phyloP scores from a whole-genome alignment of 2,888 invertebrate genomes.

The Agriotes lineatus region DNA sequence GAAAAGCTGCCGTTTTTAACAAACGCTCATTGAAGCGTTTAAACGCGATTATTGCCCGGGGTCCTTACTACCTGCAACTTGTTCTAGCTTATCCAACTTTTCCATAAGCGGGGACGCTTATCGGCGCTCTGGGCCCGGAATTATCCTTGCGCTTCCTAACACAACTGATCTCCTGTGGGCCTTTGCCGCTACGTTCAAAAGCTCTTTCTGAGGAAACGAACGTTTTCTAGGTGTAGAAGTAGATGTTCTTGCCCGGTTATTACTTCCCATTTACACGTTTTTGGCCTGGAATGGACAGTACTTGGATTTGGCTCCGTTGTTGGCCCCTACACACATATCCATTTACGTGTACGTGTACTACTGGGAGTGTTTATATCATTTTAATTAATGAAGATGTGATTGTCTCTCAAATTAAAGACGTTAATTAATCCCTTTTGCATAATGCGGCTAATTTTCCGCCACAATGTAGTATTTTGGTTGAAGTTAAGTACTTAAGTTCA shows the following conservation, averaged over 20 bases:
- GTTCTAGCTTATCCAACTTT: conserved; percentile 3
- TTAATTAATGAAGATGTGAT: too few relatives aligned
- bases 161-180: conserved; percentile 31
- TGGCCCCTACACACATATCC: too few relatives aligned
- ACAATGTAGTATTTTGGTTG: too few relatives aligned
- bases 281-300: too few relatives aligned
- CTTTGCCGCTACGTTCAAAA: conserved; percentile 9
- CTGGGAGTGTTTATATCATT: too few relatives aligned
- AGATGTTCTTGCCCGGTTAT: neutral
- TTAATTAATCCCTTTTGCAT: too few relatives aligned
- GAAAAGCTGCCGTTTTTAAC: conserved; percentile 8
- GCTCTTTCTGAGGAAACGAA: conserved; percentile 15
- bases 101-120: conserved; percentile 24
- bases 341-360: too few relatives aligned
- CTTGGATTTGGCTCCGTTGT: too few relatives aligned
- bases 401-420: too few relatives aligned
- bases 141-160: conserved; percentile 14
- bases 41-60: neutral
- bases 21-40: neutral
- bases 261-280: neutral
- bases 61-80: neutral
- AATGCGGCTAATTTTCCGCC: too few relatives aligned
- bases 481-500: too few relatives aligned
- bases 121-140: conserved; percentile 22
- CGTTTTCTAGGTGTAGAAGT: neutral